Percentiles rank a stretch among this genome's conserved stretches.
Conservation (phyloP, 2,888 invertebrate species). For the Dermolepida albohirtum region DNA sequence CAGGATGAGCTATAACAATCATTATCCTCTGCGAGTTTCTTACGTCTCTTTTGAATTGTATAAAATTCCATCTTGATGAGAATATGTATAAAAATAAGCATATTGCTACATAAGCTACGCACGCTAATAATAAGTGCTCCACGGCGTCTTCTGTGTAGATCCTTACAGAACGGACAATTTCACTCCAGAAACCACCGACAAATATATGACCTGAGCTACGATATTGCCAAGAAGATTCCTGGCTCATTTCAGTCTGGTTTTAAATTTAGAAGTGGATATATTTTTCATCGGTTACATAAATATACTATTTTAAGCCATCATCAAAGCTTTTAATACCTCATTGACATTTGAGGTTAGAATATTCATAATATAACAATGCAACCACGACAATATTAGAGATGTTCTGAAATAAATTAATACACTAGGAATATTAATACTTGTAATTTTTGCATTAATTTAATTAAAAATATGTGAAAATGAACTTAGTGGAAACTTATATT, state of each 20-base stretch:
- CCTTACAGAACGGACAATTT: slow-evolving; percentile 39
- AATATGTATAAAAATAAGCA: slow-evolving; percentile 65
- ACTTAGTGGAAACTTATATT: no score
- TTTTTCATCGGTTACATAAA: slow-evolving; percentile 52
- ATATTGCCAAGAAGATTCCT: slow-evolving; percentile 55
- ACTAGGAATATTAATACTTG: no score
- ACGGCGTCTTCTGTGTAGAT: slow-evolving; percentile 68
- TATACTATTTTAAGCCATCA: slow-evolving; percentile 38
- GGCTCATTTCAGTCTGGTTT: slow-evolving; percentile 59
- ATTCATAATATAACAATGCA: slow-evolving; percentile 8
- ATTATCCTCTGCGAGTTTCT: slow-evolving; percentile 74
- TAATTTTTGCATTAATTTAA: no score
- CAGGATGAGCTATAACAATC: slow-evolving; percentile 94
- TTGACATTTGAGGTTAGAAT: slow-evolving; percentile 44
- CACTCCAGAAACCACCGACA: slow-evolving; percentile 30
- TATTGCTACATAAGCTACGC: slow-evolving; percentile 68
- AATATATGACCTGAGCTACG: slow-evolving; percentile 45
- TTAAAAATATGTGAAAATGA: no score
- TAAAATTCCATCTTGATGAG: slow-evolving; percentile 63
- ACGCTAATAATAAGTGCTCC: slow-evolving; percentile 68
- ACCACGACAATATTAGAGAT: background rate
- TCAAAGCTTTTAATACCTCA: slow-evolving; percentile 17
- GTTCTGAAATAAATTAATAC: no score
- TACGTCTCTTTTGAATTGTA: slow-evolving; percentile 67
- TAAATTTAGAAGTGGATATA: slow-evolving; percentile 54